Conservation (phyloP, 2,113 vertebrate genomes). For the Corythaeola cristata region DNA sequence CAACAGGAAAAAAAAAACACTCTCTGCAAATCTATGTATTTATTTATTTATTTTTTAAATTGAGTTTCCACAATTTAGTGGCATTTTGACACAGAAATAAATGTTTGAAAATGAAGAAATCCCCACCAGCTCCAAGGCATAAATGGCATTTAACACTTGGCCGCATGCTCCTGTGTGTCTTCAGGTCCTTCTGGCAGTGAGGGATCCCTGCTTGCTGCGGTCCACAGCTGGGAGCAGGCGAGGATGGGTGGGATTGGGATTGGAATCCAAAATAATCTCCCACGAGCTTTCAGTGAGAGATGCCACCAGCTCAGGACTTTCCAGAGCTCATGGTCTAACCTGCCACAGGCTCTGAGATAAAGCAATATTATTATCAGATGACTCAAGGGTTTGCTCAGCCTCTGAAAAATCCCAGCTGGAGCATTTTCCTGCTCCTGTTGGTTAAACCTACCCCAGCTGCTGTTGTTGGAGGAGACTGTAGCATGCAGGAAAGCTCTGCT, state of each 20-base stretch:
- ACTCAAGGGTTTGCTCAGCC: background rate
- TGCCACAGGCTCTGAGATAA: background rate
- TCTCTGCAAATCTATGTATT: background rate
- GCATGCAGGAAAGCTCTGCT: background rate
- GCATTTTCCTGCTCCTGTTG: background rate
- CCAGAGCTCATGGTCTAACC: background rate
- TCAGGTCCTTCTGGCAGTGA: background rate
- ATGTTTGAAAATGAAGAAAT: background rate
- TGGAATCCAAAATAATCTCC: background rate
- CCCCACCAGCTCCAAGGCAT: background rate
- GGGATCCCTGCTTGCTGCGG: background rate
- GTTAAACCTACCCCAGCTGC: background rate
- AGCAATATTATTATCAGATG: background rate
- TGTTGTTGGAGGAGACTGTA: background rate
- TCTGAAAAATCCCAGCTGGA: background rate
- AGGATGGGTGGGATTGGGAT: background rate
- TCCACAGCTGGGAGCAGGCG: background rate
- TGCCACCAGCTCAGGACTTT: background rate
- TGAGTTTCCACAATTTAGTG: background rate
- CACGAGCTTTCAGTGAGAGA: background rate
- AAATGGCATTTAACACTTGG: background rate
- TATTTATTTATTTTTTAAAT: background rate
- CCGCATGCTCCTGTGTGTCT: background rate
- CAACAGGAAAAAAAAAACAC: fast-evolving
- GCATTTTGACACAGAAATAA: background rate